Evolutionary conservation across 2,888 invertebrate species (phyloP).

Genomic region (Troides oblongomaculatus): DNA sequence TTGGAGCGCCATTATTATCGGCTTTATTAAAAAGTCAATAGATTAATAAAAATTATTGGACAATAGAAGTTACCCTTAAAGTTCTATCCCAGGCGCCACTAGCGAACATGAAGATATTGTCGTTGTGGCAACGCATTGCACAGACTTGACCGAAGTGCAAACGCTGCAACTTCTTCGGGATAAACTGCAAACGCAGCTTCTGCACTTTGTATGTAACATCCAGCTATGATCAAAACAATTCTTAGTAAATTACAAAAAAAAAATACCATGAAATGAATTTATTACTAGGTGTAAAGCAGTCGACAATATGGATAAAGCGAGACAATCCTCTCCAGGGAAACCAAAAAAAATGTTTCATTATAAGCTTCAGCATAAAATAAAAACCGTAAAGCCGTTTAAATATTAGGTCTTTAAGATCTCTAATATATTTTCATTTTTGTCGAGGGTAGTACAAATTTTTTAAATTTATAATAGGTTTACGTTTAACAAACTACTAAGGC

Average conservation of each 20-base stretch:
- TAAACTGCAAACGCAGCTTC: conserved; percentile 66
- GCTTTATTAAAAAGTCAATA: neutral
- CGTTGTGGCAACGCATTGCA: conserved; percentile 70
- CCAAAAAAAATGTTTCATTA: too few species aligned
- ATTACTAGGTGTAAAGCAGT: too few species aligned
- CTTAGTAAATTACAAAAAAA: neutral
- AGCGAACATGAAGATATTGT: conserved; percentile 63
- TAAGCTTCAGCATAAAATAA: too few species aligned
- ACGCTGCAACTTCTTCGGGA: conserved; percentile 68
- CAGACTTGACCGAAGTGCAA: conserved; percentile 68
- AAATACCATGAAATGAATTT: too few species aligned
- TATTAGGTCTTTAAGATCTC: too few species aligned
- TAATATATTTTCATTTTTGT: too few species aligned
- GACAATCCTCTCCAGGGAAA: too few species aligned
- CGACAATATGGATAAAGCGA: too few species aligned
- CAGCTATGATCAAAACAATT: conserved; percentile 42
- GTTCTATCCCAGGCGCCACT: conserved; percentile 80
- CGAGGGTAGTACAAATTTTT: neutral
- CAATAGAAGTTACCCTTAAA: conserved; percentile 61
- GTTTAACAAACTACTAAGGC: conserved; percentile 8
- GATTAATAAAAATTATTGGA: conserved; percentile 30
- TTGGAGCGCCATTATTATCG: neutral
- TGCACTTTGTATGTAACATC: conserved; percentile 64
- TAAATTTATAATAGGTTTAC: neutral
- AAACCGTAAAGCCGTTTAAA: too few species aligned